Conservation (phyloP, 2,797 vertebrate genomes). For the Nannoperca australis region DNA sequence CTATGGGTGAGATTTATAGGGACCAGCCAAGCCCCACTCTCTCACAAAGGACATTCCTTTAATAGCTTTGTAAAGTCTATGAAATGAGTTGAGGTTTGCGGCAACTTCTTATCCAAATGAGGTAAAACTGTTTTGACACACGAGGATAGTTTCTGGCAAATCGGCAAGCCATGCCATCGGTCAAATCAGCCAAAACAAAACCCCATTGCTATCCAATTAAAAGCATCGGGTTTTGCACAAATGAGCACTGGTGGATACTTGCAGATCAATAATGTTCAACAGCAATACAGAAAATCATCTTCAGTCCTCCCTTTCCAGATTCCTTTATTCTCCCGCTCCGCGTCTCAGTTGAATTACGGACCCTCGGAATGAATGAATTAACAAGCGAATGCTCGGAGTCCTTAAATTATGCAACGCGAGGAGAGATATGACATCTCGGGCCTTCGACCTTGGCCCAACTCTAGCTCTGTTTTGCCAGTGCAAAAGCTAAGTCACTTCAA, state of each 20-base stretch:
- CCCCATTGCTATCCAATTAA: neutral
- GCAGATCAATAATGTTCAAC: neutral
- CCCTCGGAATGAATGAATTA: slow-evolving; percentile 40
- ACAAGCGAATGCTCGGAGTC: slow-evolving; percentile 19
- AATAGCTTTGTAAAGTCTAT: neutral
- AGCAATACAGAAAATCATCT: neutral
- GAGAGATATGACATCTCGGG: slow-evolving; percentile 61
- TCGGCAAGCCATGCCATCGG: too few relatives aligned
- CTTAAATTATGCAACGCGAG: slow-evolving; percentile 68
- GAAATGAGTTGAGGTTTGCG: neutral
- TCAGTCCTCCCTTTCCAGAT: neutral
- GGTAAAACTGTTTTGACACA: neutral
- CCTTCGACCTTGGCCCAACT: slow-evolving; percentile 72
- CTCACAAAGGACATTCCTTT: neutral
- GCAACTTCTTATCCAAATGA: neutral
- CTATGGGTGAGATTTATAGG: slow-evolving; percentile 53
- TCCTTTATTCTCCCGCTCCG: neutral
- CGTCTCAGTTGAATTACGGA: slow-evolving; percentile 26
- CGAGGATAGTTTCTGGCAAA: neutral
- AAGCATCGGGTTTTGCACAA: slow-evolving; percentile 5
- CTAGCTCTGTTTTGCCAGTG: slow-evolving; percentile 55
- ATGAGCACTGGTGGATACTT: neutral
- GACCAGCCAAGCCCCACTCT: neutral
- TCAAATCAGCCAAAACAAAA: slow-evolving; percentile 1
- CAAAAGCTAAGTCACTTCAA: slow-evolving; percentile 65